A percentile compares a stretch with the other conserved stretches of the same genome.
Evolutionary conservation across 2,113 vertebrate genomes (phyloP).

Genomic region (Lampris incognitus): DNA sequence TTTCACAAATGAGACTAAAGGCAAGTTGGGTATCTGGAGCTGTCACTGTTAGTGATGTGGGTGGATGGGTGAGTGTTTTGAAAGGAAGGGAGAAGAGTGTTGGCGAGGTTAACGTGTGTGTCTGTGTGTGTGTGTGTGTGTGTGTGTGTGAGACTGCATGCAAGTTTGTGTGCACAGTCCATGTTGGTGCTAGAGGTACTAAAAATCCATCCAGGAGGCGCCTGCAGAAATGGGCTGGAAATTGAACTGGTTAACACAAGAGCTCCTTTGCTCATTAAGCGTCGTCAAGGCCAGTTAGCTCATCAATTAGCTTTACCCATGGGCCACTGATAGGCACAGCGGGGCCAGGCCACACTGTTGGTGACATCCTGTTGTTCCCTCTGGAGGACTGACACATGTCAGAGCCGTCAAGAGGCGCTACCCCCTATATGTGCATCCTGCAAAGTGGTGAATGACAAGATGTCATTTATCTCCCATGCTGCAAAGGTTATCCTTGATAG

Average conservation of each 20-base stretch:
- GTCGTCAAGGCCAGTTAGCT: constrained; percentile 49
- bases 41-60: background rate
- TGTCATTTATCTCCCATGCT: too few relatives aligned
- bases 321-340: background rate
- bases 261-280: constrained; percentile 39
- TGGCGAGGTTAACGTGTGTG: background rate
- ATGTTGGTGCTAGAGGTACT: constrained; percentile 35
- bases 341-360: too few relatives aligned
- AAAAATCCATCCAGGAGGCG: constrained; percentile 54
- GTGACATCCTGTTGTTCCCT: too few relatives aligned
- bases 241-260: constrained; percentile 48
- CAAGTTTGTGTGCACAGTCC: background rate
- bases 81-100: background rate
- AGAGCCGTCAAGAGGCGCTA: too few relatives aligned
- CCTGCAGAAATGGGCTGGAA: constrained; percentile 52
- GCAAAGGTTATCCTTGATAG: too few relatives aligned
- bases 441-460: too few relatives aligned
- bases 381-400: too few relatives aligned
- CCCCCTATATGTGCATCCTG: too few relatives aligned
- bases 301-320: constrained; percentile 27
- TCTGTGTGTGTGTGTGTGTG: background rate
- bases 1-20: too few relatives aligned
- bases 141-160: background rate
- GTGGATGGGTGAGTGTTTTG: background rate
- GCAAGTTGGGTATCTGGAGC: too few relatives aligned